A percentile compares a stretch with the other conserved stretches of the same genome.
Evolutionary conservation across 2,797 vertebrate genomes (phyloP).

Genomic region (Sebastes diaconus): DNA sequence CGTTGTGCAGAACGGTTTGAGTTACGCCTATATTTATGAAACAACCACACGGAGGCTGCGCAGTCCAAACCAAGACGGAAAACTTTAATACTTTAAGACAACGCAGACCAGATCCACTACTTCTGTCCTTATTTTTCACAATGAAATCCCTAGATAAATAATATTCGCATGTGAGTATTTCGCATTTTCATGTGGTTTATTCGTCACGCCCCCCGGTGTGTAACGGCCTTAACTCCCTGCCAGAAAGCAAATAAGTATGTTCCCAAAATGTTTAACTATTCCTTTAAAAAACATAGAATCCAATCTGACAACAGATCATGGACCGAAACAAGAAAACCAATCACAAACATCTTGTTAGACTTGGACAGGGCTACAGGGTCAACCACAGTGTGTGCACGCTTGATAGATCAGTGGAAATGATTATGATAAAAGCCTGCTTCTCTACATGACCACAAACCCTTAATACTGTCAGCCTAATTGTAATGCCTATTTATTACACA

Average conservation of each 20-base stretch:
- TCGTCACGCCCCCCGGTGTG: too few species aligned
- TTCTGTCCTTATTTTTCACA: too few species aligned
- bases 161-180: too few species aligned
- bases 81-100: too few species aligned
- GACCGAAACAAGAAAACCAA: not conserved
- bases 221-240: not conserved
- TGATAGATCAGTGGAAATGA: conserved; percentile 38
- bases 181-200: too few species aligned
- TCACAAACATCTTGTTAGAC: not conserved
- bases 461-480: conserved; percentile 46
- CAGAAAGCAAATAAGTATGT: not conserved
- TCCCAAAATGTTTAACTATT: not conserved
- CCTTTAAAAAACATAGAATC: not conserved
- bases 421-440: conserved; percentile 31
- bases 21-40: too few species aligned
- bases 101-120: too few species aligned
- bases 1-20: too few species aligned
- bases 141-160: too few species aligned
- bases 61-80: too few species aligned
- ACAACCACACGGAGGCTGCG: too few species aligned
- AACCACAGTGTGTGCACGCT: not conserved
- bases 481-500: conserved; percentile 55
- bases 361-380: not conserved
- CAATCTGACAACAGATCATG: not conserved
- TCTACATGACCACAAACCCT: conserved; percentile 11